Evolutionary conservation across 2,113 vertebrate species (phyloP), one percentile per base, ranked within the genome.

Genomic region (Ctenomys sociabilis): DNA sequence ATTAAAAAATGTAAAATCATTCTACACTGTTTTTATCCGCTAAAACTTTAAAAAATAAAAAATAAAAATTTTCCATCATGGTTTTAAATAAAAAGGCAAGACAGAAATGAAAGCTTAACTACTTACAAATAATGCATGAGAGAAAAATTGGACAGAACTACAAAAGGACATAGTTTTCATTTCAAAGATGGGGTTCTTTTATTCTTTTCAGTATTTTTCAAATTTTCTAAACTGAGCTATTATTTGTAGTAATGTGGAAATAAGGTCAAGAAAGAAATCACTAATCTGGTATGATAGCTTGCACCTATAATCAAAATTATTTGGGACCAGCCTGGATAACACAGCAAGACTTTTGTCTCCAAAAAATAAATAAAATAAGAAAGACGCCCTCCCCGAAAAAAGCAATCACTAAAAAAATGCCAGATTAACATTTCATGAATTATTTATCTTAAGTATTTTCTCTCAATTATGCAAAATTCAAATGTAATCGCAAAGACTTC

Each of bases 191-290:
- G 21, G 28, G 92, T 52, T 91, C 83, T 9, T 77, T 63, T 72
- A 3, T 88, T 94, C 9, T 78, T 90, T 68, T 73, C 7, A 54
- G 22, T 66, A 7, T 61, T 82, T 95, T 80, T 45, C 17, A 28
- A 11, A 61, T 68, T 95, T 82, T 54, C 19, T 90, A 43, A 94
- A 94, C 82, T 63, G 4, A 80, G 24, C 43, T 26, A 78, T 72
- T 72, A 90, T 64, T 93, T 83, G 17, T 22, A 88, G 85, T 59
- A 95, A 88, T 45, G n/a, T 57, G 61, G 64, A 92, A 90, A 43
- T 70, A 85, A 52, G 21, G 24, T 82, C 32, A 52, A 54, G 52
- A 82, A 35, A 68, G n/a, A 73, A 73, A 68, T 68, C 28, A 66
- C 7, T 17, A 68, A 14, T 11, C 2, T 7, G 19, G 16, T 64